Conservation (phyloP, 2,888 invertebrate genomes). For the Drosophila nr. perissopoda region DNA sequence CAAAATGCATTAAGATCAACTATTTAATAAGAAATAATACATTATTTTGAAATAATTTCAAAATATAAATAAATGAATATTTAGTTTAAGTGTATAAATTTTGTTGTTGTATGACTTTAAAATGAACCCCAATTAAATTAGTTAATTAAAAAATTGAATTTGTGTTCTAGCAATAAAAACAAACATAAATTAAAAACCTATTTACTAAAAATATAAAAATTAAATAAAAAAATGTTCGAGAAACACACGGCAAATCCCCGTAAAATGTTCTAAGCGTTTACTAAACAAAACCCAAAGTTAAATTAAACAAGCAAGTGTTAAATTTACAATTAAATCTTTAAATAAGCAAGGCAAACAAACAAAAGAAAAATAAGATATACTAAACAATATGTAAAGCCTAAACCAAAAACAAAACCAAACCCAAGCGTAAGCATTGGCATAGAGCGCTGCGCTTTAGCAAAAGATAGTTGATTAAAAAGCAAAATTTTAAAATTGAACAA, state of each 20-base stretch:
- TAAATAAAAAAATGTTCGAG: constrained; percentile 61
- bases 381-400: constrained; percentile 63
- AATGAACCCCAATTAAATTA: constrained; percentile 74
- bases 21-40: constrained; percentile 70
- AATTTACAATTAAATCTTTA: constrained; percentile 77
- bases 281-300: constrained; percentile 72
- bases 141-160: constrained; percentile 74
- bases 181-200: constrained; percentile 61
- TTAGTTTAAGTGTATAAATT: constrained; percentile 80
- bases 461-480: constrained; percentile 70
- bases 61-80: constrained; percentile 51
- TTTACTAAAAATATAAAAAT: constrained; percentile 56
- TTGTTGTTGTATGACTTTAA: constrained; percentile 80
- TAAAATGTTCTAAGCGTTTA: constrained; percentile 77
- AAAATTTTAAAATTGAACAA: constrained; percentile 69
- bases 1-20: constrained; percentile 73
- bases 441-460: constrained; percentile 60
- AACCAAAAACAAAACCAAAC: constrained; percentile 45
- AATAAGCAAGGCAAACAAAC: constrained; percentile 65
- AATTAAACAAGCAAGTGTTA: constrained; percentile 78
- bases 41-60: constrained; percentile 76
- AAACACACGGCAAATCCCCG: constrained; percentile 57
- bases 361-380: constrained; percentile 46
- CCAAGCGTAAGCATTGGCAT: constrained; percentile 64
- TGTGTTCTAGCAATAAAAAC: constrained; percentile 78